phyloP scores from a whole-genome alignment of 2,797 vertebrate genomes.

The Phyllotis vaccarum region DNA sequence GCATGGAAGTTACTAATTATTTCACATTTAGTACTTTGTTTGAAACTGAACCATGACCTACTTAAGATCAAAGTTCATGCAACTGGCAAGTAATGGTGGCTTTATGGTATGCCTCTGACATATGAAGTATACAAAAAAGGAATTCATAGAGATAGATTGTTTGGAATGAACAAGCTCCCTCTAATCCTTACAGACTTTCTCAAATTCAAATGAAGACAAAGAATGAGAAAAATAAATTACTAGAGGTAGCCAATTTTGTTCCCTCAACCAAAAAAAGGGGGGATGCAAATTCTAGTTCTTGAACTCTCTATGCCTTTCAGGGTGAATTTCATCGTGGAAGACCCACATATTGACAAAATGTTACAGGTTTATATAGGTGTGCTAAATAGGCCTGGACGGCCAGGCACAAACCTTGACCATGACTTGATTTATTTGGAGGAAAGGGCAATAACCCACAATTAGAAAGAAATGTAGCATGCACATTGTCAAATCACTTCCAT shows the following conservation, averaged over 20 bases:
- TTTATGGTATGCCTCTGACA: conserved; percentile 82
- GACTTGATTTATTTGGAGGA: neutral
- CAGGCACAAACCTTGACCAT: conserved; percentile 41
- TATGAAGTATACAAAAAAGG: conserved; percentile 85
- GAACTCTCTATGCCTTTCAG: conserved; percentile 74
- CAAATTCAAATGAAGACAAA: conserved; percentile 78
- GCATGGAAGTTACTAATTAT: conserved; percentile 86
- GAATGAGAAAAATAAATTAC: conserved; percentile 81
- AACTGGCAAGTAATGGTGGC: conserved; percentile 85
- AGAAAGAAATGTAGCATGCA: neutral
- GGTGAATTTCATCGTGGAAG: conserved; percentile 48
- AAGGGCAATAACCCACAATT: neutral
- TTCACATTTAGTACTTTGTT: conserved; percentile 89
- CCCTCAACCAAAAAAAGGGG: neutral
- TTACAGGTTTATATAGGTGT: conserved; percentile 50
- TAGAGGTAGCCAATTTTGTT: conserved; percentile 78
- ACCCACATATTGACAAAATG: conserved; percentile 48
- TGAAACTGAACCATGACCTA: conserved; percentile 80
- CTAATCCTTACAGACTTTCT: conserved; percentile 69
- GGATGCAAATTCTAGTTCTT: conserved; percentile 64
- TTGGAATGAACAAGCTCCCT: conserved; percentile 81
- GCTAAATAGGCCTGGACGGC: conserved; percentile 39
- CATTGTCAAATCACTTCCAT: neutral
- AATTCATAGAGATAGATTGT: conserved; percentile 86
- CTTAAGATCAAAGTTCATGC: conserved; percentile 87